Evolutionary conservation across 2,113 vertebrate genomes (phyloP).

Genomic region (Xiphias gladius): DNA sequence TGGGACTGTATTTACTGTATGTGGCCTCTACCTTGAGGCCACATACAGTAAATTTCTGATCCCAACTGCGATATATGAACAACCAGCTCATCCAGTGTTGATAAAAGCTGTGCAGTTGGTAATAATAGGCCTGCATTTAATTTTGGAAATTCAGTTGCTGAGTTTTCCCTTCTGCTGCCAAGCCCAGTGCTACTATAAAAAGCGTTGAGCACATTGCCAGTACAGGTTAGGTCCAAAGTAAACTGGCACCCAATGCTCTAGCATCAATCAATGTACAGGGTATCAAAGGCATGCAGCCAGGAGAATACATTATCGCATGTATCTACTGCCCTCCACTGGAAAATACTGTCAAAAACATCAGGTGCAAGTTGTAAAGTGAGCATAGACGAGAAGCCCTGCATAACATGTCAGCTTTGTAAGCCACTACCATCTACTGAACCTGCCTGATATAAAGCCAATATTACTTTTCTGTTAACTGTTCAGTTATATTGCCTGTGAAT

Average conservation of each 20-base stretch:
- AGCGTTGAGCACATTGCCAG: constrained; percentile 6
- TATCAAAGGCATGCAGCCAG: not conserved
- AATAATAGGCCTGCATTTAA: constrained; percentile 10
- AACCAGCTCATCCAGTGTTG: not conserved
- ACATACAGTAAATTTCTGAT: not conserved
- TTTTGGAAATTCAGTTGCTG: not conserved
- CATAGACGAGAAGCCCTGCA: not conserved
- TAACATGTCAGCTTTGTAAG: not conserved
- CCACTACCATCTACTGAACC: too few species aligned
- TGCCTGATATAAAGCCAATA: not conserved
- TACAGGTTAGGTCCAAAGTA: constrained; percentile 28
- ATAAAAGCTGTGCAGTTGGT: not conserved
- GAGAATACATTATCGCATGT: not conserved
- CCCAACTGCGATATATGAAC: not conserved
- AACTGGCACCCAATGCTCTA: constrained; percentile 24
- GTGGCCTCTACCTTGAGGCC: not conserved
- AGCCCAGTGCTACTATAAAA: constrained; percentile 15
- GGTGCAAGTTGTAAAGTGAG: not conserved
- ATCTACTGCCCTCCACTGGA: constrained; percentile 45
- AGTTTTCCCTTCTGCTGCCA: constrained; percentile 12
- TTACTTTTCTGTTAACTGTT: not conserved
- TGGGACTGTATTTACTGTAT: not conserved
- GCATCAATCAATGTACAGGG: not conserved
- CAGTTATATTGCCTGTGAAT: not conserved
- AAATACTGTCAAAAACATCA: not conserved